Evolutionary conservation across 2,888 invertebrate genomes (phyloP), one percentile per base, ranked within the genome.

Genomic region (Calephelis perditalis): DNA sequence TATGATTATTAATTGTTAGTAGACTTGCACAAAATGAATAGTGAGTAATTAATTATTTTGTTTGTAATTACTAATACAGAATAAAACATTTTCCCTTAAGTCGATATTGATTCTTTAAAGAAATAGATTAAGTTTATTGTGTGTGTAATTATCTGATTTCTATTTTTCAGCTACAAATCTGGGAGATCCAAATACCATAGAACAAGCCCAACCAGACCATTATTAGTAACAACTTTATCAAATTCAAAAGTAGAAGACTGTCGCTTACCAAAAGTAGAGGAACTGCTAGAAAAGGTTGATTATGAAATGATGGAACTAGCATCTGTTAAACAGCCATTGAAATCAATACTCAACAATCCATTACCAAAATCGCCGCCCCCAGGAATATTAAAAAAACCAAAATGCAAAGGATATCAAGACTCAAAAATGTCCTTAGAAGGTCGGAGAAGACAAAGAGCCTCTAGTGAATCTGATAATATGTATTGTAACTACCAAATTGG

Each of bases 401-500:
- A 88, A 70, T 77, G 68, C 62, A 82, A 75, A 67, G 64, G 69
- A 6, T 78, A 82, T 64, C 79, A 79, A 52, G 89, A 88, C 7
- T 62, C 74, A 5, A 86, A 81, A 70, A 62, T 63, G 26, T 71
- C 60, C 59, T 40, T 75, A 45, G 91, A 91, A 69, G 86, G 87
- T 7, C 80, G 90, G 5, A 76, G 91, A 71, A 76, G 91, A 70
- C 90, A 89, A 62, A 72, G 91, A 58, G 91, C 91, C 3, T 75
- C 86, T 0, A 91, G 91, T 76, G 91, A 91, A 79, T 91, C 91
- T 61, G 91, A 91, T 67, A 86, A 90, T 68, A 74, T 82, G 11
- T 84, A 79, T 66, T 73, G 80, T 66, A 81, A 68, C 67, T 86
- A 73, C 67, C 78, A 77, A 60, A 65, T 82, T 57, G 77, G 77